These are phyloP conservation scores for Ophion ellenae DNA, from an alignment of 2,888 invertebrate species.

Conservation along the genomic window DNA sequence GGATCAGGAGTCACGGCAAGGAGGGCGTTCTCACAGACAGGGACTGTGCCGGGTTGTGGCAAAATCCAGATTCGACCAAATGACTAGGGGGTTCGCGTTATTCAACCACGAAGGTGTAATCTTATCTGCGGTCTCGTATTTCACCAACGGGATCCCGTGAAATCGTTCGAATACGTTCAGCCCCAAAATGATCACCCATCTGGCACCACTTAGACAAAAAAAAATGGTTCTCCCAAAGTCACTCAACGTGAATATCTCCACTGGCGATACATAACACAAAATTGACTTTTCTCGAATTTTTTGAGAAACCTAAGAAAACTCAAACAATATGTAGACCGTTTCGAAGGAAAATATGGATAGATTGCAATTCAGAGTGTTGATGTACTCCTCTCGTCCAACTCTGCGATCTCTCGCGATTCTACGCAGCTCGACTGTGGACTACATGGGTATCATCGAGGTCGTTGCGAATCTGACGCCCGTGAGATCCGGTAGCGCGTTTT, in stretches of 20 bases:
- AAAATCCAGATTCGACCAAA: conserved; percentile 35
- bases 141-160: conserved; percentile 1
- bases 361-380: neutral
- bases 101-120: conserved; percentile 26
- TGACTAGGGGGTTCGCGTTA: conserved; percentile 27
- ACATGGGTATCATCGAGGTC: neutral
- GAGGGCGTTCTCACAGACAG: conserved; percentile 30
- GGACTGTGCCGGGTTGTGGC: conserved; percentile 12
- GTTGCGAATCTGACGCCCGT: conserved; percentile 1
- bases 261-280: neutral
- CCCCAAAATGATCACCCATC: neutral
- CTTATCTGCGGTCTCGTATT: conserved; percentile 30
- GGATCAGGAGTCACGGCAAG: conserved; percentile 17
- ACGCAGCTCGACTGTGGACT: neutral
- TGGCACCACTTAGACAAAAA: neutral
- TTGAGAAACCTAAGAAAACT: neutral
- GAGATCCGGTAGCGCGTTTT: conserved; percentile 25
- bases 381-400: too few species aligned
- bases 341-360: neutral
- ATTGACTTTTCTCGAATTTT: neutral
- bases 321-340: neutral
- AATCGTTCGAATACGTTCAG: neutral
- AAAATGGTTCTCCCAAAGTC: neutral
- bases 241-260: neutral
- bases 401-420: neutral